These are phyloP conservation scores for Cygnus atratus DNA, from an alignment of 2,113 vertebrate genomes.

Conservation along the genomic window DNA sequence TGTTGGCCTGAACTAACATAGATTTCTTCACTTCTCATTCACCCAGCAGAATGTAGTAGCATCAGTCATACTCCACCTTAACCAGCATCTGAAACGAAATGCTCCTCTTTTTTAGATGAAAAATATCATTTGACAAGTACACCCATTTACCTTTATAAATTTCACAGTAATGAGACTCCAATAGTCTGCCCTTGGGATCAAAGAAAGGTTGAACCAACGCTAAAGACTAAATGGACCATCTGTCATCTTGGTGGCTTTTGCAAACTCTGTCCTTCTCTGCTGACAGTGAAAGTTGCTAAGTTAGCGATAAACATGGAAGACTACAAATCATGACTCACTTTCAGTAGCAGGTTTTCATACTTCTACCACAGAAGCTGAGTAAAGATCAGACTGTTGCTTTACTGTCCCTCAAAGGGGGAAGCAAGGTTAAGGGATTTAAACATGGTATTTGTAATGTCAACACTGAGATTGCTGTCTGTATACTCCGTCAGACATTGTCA, in stretches of 20 bases:
- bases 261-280: neutral
- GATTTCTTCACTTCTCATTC: neutral
- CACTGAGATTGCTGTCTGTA: neutral
- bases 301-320: neutral
- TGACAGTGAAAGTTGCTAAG: neutral
- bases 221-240: neutral
- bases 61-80: neutral
- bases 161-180: neutral
- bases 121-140: neutral
- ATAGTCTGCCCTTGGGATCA: neutral
- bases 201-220: neutral
- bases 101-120: neutral
- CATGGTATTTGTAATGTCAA: neutral
- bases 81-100: neutral
- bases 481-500: neutral
- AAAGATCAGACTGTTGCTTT: neutral
- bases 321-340: neutral
- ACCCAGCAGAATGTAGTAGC: neutral
- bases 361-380: neutral
- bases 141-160: neutral
- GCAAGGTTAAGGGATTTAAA: neutral
- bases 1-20: neutral
- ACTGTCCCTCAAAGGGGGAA: neutral
- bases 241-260: neutral
- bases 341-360: neutral